phyloP scores from a whole-genome alignment of 1,140 invertebrate genomes.

The Saccostrea glomerata region DNA sequence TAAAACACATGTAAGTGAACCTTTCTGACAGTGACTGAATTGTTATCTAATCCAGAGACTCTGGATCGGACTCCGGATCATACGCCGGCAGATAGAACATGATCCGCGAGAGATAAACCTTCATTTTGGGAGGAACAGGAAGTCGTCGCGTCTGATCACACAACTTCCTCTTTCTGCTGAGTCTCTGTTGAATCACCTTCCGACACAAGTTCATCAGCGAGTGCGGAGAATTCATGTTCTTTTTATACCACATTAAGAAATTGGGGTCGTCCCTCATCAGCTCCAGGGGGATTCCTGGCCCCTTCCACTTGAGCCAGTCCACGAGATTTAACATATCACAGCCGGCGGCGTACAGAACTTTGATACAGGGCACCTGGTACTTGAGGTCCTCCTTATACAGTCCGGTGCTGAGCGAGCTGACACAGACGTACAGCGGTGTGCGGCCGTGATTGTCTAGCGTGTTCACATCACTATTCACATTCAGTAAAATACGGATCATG shows the following conservation, averaged over 20 bases:
- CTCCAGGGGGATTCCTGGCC: slow-evolving; percentile 75
- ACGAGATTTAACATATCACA: slow-evolving; percentile 78
- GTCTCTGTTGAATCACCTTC: slow-evolving; percentile 74
- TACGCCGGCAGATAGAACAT: slow-evolving; percentile 66
- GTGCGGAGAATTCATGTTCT: slow-evolving; percentile 72
- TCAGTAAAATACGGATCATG: slow-evolving; percentile 73
- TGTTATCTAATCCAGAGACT: slow-evolving; percentile 3
- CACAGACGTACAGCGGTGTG: slow-evolving; percentile 78
- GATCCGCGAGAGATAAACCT: slow-evolving; percentile 67
- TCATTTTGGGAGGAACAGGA: slow-evolving; percentile 69
- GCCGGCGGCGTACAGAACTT: slow-evolving; percentile 72
- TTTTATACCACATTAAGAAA: slow-evolving; percentile 75
- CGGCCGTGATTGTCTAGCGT: slow-evolving; percentile 73
- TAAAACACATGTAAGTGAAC: background rate
- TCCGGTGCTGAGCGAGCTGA: slow-evolving; percentile 76
- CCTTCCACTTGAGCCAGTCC: slow-evolving; percentile 78
- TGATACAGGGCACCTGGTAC: slow-evolving; percentile 75
- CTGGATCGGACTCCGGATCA: slow-evolving; percentile 16
- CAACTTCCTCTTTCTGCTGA: slow-evolving; percentile 61
- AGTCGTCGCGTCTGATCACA: slow-evolving; percentile 62
- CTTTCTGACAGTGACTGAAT: background rate
- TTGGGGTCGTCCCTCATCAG: slow-evolving; percentile 72
- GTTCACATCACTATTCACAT: slow-evolving; percentile 72
- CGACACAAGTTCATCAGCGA: slow-evolving; percentile 75
- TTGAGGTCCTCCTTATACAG: slow-evolving; percentile 78